Evolutionary conservation across 1,140 invertebrate genomes (phyloP), one percentile per base, ranked within the genome.

Genomic region (Drosophila mayri): DNA sequence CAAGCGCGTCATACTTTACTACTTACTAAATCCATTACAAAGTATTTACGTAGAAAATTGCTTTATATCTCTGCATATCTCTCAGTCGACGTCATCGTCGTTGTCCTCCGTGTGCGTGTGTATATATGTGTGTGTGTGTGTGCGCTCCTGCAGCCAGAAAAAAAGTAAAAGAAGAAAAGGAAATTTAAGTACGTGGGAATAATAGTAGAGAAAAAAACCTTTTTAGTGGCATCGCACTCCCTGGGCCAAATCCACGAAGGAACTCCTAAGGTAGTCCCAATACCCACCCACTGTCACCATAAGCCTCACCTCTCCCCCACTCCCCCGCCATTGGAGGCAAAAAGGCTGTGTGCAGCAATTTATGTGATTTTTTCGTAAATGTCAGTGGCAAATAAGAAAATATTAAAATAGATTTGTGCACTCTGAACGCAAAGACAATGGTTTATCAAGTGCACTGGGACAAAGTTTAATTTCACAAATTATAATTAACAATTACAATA

Each of bases 1-100:
- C 85, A 85, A 88, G 81, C 81, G 85, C 85, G 85, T 81, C 84
- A 88, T 87, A 90, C 85, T 90, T 90, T 90, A 90, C 85, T 90
- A 90, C 85, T 90, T 90, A 90, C 85, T 90, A 90, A 90, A 90
- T 90, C 85, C 85, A 90, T 90, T 90, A 90, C 85, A 90, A 90
- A 90, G 85, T 90, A 90, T 90, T 90, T 90, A 90, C 85, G 85
- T 90, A 90, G 85, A 90, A 90, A 90, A 90, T 90, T 90, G 85
- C 85, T 90, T 90, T 90, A 90, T 90, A 90, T 87, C 84, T 88
- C 80, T 88, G 84, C 84, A 87, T 87, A 87, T 88, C 84, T 83
- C 80, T 80, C 65, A 59, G 79, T 73, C 81, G 79, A 79, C 83
- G 74, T 65, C 81, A 67, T 63, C 63, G 64, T 79, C 67, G 64